Evolutionary conservation across 2,888 invertebrate species (phyloP).

Genomic region (Drosophila stalkeri): DNA sequence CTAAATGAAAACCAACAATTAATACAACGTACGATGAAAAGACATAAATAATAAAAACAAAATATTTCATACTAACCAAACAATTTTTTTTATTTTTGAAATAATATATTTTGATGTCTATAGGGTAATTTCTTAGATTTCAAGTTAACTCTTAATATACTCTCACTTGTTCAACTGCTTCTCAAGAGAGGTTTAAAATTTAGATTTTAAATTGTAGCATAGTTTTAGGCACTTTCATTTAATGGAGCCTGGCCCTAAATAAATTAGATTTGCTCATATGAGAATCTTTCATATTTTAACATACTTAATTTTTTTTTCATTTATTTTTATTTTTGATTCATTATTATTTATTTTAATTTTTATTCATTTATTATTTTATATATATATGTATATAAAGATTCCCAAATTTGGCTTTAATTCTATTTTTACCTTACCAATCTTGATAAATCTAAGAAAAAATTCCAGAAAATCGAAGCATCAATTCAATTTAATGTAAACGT

Average conservation of each 20-base stretch:
- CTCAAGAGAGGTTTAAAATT: neutral
- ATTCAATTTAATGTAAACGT: neutral
- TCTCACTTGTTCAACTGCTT: neutral
- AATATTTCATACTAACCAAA: conserved; percentile 68
- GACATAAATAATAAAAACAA: conserved; percentile 60
- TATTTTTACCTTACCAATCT: too few species aligned
- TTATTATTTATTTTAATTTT: too few species aligned
- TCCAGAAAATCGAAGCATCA: neutral
- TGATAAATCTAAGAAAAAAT: neutral
- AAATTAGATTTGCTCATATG: neutral
- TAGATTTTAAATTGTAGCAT: conserved; percentile 8
- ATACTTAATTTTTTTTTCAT: too few species aligned
- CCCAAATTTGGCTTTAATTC: too few species aligned
- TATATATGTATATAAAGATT: too few species aligned
- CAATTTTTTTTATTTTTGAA: neutral
- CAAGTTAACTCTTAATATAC: neutral
- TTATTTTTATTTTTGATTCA: too few species aligned
- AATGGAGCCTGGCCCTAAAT: neutral
- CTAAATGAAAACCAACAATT: conserved; percentile 69
- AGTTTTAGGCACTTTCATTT: conserved; percentile 31
- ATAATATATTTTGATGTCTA: neutral
- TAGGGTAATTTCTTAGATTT: too few species aligned
- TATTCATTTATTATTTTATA: too few species aligned
- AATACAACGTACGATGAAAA: conserved; percentile 69
- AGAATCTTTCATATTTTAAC: too few species aligned